Base-by-base conservation (phyloP, 2,113 vertebrate species). In the Mixornis gularis region DNA sequence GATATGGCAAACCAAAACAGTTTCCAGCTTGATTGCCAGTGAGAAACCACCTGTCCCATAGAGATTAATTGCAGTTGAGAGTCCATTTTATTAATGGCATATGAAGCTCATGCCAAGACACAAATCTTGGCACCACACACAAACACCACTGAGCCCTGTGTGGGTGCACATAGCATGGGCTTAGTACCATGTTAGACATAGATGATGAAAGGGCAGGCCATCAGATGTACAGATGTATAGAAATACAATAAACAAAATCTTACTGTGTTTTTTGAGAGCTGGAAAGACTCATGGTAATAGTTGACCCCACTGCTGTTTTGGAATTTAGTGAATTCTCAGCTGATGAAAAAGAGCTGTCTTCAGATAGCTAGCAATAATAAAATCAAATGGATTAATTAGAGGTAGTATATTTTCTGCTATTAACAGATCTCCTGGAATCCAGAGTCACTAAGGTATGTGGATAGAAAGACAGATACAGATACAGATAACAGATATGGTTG, bases 281-380 rank as follows among this genome's bases (percentile, higher is more conserved):
- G 80, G 77, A 81, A 94, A 78, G 38, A 30, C 51, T 58, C 63
- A 82, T 32, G 15, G 58, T 69, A 32, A 52, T 27, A 88, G 86
- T 66, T 40, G 80, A 55, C 3, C 62, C 95, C 25, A 4, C 55
- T 86, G 95, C 81, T 84, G 63, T 46, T 90, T 88, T 74, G 44
- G 83, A 74, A 83, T 32, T 90, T 72, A 74, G 12, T 85, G 91
- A 93, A 66, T 85, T 81, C 80, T 95, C 85, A 83, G 41, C 52
- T 60, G 70, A 81, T 43, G 76, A 92, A 26, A 17, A 78, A 56
- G 51, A 82, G 14, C 51, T 85, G 32, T 70, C 82, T 74, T 96
- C 96, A 93, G 86, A 95, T 90, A 94, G 40, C 98, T 98, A 94
- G 70, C 90, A 94, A 82, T 59, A 80, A 87, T 52, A 78, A 77